Conservation (phyloP, 2,888 invertebrate species). For the Drosophila differens region DNA sequence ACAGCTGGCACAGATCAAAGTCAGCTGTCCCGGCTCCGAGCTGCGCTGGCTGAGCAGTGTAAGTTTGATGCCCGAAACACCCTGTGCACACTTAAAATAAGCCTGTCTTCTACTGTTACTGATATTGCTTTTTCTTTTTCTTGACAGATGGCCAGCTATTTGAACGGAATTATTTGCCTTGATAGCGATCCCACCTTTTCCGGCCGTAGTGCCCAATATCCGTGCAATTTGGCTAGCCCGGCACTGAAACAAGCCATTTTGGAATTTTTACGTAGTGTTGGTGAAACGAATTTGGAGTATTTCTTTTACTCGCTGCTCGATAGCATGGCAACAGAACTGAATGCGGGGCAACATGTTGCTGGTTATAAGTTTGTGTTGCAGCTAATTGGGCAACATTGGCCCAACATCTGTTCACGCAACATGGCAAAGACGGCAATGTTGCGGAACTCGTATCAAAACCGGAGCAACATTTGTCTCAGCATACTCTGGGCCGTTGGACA, state of each 20-base stretch:
- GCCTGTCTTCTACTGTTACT: neutral
- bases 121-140: neutral
- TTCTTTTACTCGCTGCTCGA: conserved; percentile 91
- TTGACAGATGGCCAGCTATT: conserved; percentile 75
- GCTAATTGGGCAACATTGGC: conserved; percentile 88
- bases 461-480: conserved; percentile 90
- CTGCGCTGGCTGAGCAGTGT: conserved; percentile 90
- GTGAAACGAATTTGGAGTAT: conserved; percentile 88
- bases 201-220: conserved; percentile 81
- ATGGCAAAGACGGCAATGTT: conserved; percentile 88
- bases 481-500: conserved; percentile 92
- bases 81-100: neutral
- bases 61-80: conserved; percentile 71
- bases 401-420: conserved; percentile 88
- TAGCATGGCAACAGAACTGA: conserved; percentile 90
- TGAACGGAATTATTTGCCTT: conserved; percentile 77
- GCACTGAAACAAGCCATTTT: conserved; percentile 69
- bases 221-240: conserved; percentile 76
- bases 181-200: conserved; percentile 82
- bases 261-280: conserved; percentile 87
- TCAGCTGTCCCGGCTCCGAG: conserved; percentile 90
- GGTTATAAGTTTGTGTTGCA: conserved; percentile 91
- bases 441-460: conserved; percentile 91
- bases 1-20: conserved; percentile 87
- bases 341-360: conserved; percentile 87